phyloP scores from a whole-genome alignment of 2,113 vertebrate species.

The Mixornis gularis region DNA sequence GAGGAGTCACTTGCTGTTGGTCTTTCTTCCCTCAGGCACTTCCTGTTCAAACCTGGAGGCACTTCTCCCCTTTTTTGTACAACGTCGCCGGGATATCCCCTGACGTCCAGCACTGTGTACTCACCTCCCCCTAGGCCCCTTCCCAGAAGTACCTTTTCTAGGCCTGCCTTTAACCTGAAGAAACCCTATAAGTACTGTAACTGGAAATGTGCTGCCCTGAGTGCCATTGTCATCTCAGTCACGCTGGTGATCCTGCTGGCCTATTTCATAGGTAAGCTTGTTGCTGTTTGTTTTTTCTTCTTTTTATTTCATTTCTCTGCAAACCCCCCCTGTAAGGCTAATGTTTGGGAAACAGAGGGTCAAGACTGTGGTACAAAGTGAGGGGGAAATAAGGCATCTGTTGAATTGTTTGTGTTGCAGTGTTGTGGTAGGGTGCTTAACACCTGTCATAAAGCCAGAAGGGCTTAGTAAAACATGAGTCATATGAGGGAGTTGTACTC shows the following conservation, averaged over 20 bases:
- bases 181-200: conserved; percentile 97
- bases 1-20: background rate
- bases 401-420: background rate
- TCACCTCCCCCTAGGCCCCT: conserved; percentile 94
- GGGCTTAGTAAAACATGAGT: background rate
- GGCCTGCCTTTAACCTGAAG: conserved; percentile 96
- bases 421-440: background rate
- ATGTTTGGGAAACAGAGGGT: background rate
- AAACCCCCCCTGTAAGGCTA: background rate
- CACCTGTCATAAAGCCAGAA: background rate
- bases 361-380: background rate
- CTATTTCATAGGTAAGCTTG: conserved; percentile 94
- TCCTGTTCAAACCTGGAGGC: conserved; percentile 97
- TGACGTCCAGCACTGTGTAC: conserved; percentile 99
- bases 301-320: background rate
- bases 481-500: background rate
- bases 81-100: conserved; percentile 91
- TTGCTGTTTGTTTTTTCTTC: background rate
- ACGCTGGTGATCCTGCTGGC: conserved; percentile 91
- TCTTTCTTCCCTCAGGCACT: conserved; percentile 84
- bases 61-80: conserved; percentile 97
- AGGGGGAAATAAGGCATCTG: background rate
- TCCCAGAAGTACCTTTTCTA: conserved; percentile 91
- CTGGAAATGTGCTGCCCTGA: conserved; percentile 97
- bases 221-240: conserved; percentile 92